Conservation (phyloP, 2,113 vertebrate species). For the Psittacus erithacus region DNA sequence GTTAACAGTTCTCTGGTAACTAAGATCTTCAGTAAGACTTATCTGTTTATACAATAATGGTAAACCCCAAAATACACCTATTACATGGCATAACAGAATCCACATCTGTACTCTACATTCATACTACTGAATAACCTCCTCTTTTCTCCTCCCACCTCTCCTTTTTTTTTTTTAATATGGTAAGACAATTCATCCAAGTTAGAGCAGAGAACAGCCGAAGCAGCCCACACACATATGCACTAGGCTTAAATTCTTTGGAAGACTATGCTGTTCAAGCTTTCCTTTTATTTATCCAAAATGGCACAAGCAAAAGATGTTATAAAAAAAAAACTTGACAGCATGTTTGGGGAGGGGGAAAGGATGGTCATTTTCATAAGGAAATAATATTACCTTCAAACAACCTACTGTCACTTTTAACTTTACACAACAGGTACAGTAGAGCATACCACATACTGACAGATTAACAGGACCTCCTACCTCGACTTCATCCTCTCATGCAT, state of each 20-base stretch:
- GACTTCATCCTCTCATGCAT: constrained; percentile 92
- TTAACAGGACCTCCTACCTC: constrained; percentile 77
- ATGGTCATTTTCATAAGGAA: not conserved
- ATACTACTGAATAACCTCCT: not conserved
- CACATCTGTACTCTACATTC: constrained; percentile 24
- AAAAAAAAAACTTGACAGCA: constrained; percentile 35
- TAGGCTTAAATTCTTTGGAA: constrained; percentile 32
- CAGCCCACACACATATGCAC: constrained; percentile 60
- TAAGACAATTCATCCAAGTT: constrained; percentile 49
- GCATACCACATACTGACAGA: not conserved
- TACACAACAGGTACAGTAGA: not conserved
- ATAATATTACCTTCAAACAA: not conserved
- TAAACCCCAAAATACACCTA: not conserved
- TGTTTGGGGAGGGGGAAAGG: not conserved
- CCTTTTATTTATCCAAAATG: constrained; percentile 42
- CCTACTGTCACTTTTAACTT: not conserved
- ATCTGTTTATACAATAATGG: not conserved
- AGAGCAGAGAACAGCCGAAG: constrained; percentile 55
- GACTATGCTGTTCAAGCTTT: not conserved
- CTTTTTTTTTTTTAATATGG: not conserved
- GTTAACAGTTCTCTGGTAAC: not conserved
- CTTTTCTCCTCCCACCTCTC: rapidly evolving
- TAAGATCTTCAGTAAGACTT: not conserved
- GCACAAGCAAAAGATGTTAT: constrained; percentile 11
- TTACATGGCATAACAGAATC: not conserved